Percentiles rank a stretch among this genome's conserved stretches.
Evolutionary conservation across 1,140 invertebrate genomes (phyloP).

Genomic region (Helicoverpa zea): DNA sequence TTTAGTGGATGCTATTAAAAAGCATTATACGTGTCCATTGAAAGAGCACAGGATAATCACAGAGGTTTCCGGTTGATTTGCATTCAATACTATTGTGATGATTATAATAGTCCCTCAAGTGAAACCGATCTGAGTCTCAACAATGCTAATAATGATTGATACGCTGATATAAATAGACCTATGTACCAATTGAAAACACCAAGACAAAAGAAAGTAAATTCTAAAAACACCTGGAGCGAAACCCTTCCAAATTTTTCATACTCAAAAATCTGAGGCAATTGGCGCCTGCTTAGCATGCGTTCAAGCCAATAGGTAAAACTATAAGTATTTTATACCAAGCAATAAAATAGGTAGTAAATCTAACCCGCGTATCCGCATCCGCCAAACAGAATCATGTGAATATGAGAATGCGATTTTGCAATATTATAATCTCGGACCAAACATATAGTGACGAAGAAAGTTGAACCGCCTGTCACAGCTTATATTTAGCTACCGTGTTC

Average conservation of each 20-base stretch:
- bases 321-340: too few relatives aligned
- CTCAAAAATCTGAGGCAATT: too few relatives aligned
- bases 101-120: constrained; percentile 50
- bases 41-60: constrained; percentile 40
- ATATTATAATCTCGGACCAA: neutral
- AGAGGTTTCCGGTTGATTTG: constrained; percentile 65
- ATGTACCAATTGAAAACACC: neutral
- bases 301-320: too few relatives aligned
- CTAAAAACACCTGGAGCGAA: too few relatives aligned
- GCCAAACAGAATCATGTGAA: too few relatives aligned
- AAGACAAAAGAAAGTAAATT: too few relatives aligned
- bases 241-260: too few relatives aligned
- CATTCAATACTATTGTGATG: constrained; percentile 65
- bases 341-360: too few relatives aligned
- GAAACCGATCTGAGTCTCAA: constrained; percentile 47
- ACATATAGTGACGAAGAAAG: neutral
- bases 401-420: too few relatives aligned
- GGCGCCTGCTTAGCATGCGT: too few relatives aligned
- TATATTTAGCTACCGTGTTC: constrained; percentile 15
- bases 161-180: neutral
- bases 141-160: constrained; percentile 42
- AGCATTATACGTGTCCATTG: constrained; percentile 22
- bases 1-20: constrained; percentile 40
- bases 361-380: too few relatives aligned
- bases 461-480: neutral